Evolutionary conservation across 2,888 invertebrate species (phyloP).

Genomic region (Arrhopalites spinosus): DNA sequence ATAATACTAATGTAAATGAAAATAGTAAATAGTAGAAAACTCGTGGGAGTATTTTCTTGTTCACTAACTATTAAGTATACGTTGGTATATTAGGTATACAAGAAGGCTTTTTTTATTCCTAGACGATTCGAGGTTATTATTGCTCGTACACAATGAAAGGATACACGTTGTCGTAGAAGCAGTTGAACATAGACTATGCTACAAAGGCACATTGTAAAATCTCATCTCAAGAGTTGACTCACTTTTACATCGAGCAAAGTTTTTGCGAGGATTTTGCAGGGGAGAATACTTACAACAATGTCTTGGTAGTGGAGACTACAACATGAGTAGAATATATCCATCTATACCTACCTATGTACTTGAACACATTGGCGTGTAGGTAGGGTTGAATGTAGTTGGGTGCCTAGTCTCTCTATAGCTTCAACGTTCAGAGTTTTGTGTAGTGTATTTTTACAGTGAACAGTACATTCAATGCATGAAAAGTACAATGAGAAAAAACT

Average conservation of each 20-base stretch:
- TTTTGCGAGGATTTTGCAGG: constrained; percentile 11
- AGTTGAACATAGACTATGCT: not conserved
- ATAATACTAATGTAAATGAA: too few species aligned
- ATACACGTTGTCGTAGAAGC: not conserved
- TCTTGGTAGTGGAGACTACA: not conserved
- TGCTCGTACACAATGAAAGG: not conserved
- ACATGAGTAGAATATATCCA: not conserved
- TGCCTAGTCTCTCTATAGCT: too few species aligned
- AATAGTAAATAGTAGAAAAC: not conserved
- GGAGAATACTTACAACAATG: not conserved
- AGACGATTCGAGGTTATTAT: constrained; percentile 9
- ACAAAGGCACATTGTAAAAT: not conserved
- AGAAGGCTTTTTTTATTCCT: not conserved
- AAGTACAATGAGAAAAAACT: too few species aligned
- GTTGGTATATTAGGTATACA: not conserved
- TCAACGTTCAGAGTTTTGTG: too few species aligned
- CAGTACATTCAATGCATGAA: too few species aligned
- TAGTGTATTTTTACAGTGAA: too few species aligned
- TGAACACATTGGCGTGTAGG: not conserved
- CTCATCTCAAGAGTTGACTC: constrained; percentile 5
- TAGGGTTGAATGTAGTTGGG: not conserved
- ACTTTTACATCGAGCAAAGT: not conserved
- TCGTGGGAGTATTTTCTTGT: not conserved
- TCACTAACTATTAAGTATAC: not conserved
- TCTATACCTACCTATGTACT: not conserved